Conservation (phyloP, 2,888 invertebrate genomes). For the Oxytorus armatus region DNA sequence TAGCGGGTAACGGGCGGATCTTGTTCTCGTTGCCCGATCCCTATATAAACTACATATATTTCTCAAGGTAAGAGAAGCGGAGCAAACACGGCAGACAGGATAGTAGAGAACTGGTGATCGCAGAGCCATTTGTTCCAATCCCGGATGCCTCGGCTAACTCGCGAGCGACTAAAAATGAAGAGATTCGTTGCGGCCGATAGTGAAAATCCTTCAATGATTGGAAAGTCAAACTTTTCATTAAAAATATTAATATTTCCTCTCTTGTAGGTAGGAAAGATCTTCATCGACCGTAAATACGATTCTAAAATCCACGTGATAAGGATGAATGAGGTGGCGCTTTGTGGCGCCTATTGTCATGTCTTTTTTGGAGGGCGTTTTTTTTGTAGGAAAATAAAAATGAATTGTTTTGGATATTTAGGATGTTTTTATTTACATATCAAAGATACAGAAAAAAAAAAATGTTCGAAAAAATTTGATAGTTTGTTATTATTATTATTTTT, state of each 20-base stretch:
- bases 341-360: too few relatives aligned
- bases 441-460: too few relatives aligned
- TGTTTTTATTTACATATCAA: too few relatives aligned
- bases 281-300: constrained; percentile 35
- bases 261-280: background rate
- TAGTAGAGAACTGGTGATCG: constrained; percentile 23
- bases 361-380: too few relatives aligned
- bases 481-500: too few relatives aligned
- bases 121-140: constrained; percentile 56
- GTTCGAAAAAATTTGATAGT: too few relatives aligned
- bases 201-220: constrained; percentile 33
- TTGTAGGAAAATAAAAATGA: too few relatives aligned
- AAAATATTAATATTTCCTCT: constrained; percentile 40
- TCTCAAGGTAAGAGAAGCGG: too few relatives aligned
- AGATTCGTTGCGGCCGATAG: constrained; percentile 58
- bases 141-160: constrained; percentile 25
- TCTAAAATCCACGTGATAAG: constrained; percentile 18
- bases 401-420: too few relatives aligned
- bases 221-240: constrained; percentile 18
- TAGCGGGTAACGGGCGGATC: constrained; percentile 24
- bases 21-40: constrained; percentile 27
- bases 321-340: constrained; percentile 5
- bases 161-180: constrained; percentile 53
- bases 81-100: constrained; percentile 19
- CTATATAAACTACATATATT: constrained; percentile 12